Base-by-base conservation (phyloP, 2,888 invertebrate genomes). In the Eurois occulta region DNA sequence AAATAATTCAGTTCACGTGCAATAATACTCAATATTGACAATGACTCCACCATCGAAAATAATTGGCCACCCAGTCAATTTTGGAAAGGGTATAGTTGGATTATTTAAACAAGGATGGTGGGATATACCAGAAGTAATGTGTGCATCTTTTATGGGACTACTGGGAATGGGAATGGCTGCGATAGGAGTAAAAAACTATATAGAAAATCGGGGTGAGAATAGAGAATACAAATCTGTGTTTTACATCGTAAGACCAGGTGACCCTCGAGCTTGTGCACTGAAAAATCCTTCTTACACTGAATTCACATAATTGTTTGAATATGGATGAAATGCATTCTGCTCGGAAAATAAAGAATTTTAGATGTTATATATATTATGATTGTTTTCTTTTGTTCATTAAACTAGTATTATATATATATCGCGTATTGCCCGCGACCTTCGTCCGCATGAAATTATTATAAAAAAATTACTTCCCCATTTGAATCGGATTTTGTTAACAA, bases 91-190 rank as follows among this genome's bases (percentile, higher is more conserved):
- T 2, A 55, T 94, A 6, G 38, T 87, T 1, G 95, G 94, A 28
- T 87, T 93, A 43, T 91, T 95, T 32, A 92, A 90, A 77, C 92
- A 88, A 87, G 96, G 90, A n/a, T 95, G 98, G 97, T 97, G 97
- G 95, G 97, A 98, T 92, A 97, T 98, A 87, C 98, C 98, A 8
- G 98, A 98, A 91, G 94, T 98, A 67, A 96, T 98, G 91, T 97
- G 96, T 66, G 95, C 97, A 64, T 91, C 97, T 0, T 94, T 94
- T 13, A 86, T 98, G 88, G 98, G 95, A 0, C 0, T 98, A 0
- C 69, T 97, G 46, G 98, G 98, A 28, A 43, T 97, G 2, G 96
- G 94, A 1, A 87, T 98, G 77, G 96, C 95, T 60, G 88, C 90
- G 35, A 72, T 94, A 55, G 97, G 97, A 24, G 24, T 95, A 7